Base-by-base conservation (phyloP, 2,797 vertebrate genomes). In the Melopsittacus undulatus region DNA sequence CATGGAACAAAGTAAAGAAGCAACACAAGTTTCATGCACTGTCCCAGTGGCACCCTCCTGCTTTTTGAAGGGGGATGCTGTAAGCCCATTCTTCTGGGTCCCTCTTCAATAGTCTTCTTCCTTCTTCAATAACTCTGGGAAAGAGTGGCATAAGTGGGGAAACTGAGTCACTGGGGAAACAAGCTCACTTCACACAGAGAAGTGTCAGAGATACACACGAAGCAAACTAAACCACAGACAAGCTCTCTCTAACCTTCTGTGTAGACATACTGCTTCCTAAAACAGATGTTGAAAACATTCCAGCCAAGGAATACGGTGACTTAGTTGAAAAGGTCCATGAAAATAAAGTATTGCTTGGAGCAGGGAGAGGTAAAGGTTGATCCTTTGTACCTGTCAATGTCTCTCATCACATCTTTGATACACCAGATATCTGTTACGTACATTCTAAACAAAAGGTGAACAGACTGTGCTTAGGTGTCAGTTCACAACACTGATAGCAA, bases 321-420 rank as follows among this genome's bases (percentile, higher is more conserved):
- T 29, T 77, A 70, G 24, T 27, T 81, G 67, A 93, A 40, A 87
- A 90, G n/a, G 42, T 1, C n/a, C 42, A 51, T 34, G 19, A 67
- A 85, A 90, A 70, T 12, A 67, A 57, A 84, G 12, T 34, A 69
- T 63, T 78, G 16, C 66, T 88, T 82, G 43, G 46, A 81, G 62
- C 24, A 52, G 83, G 29, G 62, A 75, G 46, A 81, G 26, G 42
- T 61, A 73, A 77, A 87, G 32, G 13, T 43, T 83, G 46, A 90
- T 45, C 66, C 36, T 67, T 83, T 85, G 56, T 43, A 68, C 14
- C 7, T 57, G 21, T 38, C 67, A 89, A 23, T 46, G 51, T 67
- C 83, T 95, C 29, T 95, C 77, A 94, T 18, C 74, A 80, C 83
- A 68, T 79, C 81, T 92, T 87, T 86, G 73, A 59, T 81, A 74